A percentile compares a stretch with the other conserved stretches of the same genome.
phyloP scores from a whole-genome alignment of 2,797 vertebrate species.

The Tauraco hartlaubi region DNA sequence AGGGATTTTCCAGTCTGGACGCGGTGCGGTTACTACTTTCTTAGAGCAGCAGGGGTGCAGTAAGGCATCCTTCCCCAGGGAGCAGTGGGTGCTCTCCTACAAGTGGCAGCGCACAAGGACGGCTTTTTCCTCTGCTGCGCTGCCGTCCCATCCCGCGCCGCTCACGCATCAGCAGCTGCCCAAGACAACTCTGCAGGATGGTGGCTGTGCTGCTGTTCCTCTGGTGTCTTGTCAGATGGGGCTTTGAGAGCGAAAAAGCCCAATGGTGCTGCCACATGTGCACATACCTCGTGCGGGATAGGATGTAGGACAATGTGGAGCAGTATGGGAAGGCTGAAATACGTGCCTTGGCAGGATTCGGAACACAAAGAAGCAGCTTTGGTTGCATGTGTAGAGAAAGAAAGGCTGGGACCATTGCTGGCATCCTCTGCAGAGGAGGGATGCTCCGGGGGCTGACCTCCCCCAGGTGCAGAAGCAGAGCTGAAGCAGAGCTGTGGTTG shows the following conservation, averaged over 20 bases:
- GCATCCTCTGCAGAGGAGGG: too few species aligned
- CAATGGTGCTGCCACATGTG: accelerated
- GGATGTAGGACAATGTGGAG: accelerated
- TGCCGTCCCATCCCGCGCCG: accelerated
- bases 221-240: background rate
- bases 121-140: background rate
- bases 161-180: background rate
- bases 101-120: background rate
- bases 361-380: background rate
- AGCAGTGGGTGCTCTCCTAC: background rate
- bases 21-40: accelerated
- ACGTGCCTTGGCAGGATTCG: accelerated
- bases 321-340: background rate
- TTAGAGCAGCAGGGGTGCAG: background rate
- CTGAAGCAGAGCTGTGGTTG: background rate
- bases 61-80: background rate
- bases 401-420: background rate
- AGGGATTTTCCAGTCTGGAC: background rate
- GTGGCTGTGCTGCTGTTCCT: background rate
- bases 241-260: background rate
- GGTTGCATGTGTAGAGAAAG: background rate
- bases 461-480: background rate
- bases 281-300: accelerated
- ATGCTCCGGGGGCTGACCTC: background rate
- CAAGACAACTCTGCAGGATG: background rate